phyloP scores from a whole-genome alignment of 2,797 vertebrate genomes.

The Harpagifer antarcticus region DNA sequence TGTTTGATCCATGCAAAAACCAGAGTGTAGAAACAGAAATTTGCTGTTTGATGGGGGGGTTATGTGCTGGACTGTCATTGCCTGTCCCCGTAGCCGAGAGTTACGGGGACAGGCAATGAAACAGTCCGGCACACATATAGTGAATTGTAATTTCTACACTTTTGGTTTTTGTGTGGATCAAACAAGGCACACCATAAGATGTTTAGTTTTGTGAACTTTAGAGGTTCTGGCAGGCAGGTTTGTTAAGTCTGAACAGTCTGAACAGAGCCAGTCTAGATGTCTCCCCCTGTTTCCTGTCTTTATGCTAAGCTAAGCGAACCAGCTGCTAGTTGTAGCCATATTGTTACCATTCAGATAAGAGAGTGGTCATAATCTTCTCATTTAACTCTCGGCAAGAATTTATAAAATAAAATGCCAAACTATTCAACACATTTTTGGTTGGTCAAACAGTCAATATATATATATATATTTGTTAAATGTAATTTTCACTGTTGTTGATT shows the following conservation, averaged over 20 bases:
- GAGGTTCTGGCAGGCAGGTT: not conserved
- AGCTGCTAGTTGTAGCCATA: no score
- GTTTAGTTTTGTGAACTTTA: not conserved
- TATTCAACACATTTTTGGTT: no score
- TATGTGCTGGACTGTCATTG: not conserved
- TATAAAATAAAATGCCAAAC: no score
- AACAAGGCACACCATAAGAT: not conserved
- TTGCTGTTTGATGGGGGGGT: not conserved
- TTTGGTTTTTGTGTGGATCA: not conserved
- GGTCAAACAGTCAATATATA: no score
- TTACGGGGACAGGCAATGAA: not conserved
- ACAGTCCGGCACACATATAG: not conserved
- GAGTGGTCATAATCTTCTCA: not conserved
- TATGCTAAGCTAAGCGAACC: constrained; percentile 5
- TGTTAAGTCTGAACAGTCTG: not conserved
- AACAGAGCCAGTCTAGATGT: not conserved
- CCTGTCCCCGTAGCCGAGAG: no score
- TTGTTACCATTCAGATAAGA: rapidly evolving
- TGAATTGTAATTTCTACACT: not conserved
- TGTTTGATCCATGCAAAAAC: not conserved
- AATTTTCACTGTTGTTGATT: no score
- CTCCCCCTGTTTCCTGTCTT: not conserved
- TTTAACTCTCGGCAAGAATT: not conserved
- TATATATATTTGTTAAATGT: no score
- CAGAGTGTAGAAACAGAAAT: not conserved